phyloP scores from a whole-genome alignment of 2,113 vertebrate genomes.

The Pedionomus torquatus region DNA sequence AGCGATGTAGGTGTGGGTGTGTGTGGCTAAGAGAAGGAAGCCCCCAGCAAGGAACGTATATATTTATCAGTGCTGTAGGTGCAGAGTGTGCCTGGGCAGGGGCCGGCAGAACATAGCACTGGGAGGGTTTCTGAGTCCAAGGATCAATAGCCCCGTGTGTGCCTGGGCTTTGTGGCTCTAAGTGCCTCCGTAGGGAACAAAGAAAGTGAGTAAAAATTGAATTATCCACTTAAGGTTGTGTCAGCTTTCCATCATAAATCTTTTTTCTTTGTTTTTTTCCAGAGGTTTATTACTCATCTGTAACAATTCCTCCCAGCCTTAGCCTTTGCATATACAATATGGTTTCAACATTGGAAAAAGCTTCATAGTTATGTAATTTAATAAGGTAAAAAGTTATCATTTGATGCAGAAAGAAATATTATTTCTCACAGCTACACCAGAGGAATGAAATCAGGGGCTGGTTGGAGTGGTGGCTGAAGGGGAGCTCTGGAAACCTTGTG shows the following conservation, averaged over 20 bases:
- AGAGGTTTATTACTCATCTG: background rate
- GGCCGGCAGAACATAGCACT: fast-evolving
- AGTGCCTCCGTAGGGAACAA: conserved; percentile 43
- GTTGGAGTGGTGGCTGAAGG: background rate
- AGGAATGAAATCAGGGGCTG: too few species aligned
- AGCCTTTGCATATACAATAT: fast-evolving
- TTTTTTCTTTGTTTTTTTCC: background rate
- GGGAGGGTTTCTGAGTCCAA: background rate
- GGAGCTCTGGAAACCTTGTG: background rate
- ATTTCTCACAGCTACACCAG: background rate
- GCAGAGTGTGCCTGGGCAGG: background rate
- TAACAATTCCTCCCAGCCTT: background rate
- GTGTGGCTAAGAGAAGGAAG: background rate
- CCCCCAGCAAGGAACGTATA: fast-evolving
- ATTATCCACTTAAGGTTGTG: conserved; percentile 34
- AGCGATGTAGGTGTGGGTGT: fast-evolving
- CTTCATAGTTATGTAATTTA: background rate
- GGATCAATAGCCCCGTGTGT: background rate
- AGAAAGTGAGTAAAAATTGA: conserved; percentile 47
- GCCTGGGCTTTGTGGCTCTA: background rate
- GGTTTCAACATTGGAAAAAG: background rate
- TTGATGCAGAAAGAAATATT: background rate
- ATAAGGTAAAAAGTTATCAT: background rate
- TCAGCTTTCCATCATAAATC: conserved; percentile 57
- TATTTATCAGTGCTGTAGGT: background rate